Base-by-base conservation (phyloP, 2,888 invertebrate species). In the Cephus nigrinus region DNA sequence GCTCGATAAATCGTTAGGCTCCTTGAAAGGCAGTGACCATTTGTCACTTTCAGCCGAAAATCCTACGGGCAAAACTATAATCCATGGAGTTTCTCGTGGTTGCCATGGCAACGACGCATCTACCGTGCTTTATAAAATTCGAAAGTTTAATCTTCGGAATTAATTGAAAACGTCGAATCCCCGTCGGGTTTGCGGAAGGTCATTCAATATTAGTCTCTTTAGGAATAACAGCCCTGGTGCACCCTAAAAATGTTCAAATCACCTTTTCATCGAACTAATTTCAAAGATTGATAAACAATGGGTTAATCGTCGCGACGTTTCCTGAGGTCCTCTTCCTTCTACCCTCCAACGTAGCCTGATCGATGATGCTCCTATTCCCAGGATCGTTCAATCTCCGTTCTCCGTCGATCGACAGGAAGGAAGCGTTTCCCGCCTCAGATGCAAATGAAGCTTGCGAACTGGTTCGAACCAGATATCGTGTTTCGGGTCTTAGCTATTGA, bases 381-480 rank as follows among this genome's bases (percentile, higher is more conserved):
- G 40, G 40, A 55, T 55, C 40, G 40, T 55, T 55, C 40, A 55
- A 55, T 55, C 40, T 55, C 40, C 40, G 40, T 55, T 55, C 23
- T 55, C 40, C 40, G 4, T 23, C 40, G 40, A 55, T 55, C 40
- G 40, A 55, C 40, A 55, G 40, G 40, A 55, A 55, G 40, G 15
- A 34, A 30, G n/a, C 15, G 74, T 75, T 73, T 68, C 68, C 73
- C 73, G 74, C 71, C 73, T 33, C 40, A 74, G 75, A 80, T 82
- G 80, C 79, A 82, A 80, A 81, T 84, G 75, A 80, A 75, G 75
- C 75, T 74, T 77, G 74, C 34, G 74, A 73, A 80, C 31, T 79
- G 31, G 76, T 78, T 78, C 80, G 80, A 83, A 75, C 72, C 75
- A 79, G 80, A 84, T 81, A 78, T 78, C 68, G 74, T 76, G 74